Evolutionary conservation across 2,797 vertebrate genomes (phyloP).

Genomic region (Macropus fuliginosus): DNA sequence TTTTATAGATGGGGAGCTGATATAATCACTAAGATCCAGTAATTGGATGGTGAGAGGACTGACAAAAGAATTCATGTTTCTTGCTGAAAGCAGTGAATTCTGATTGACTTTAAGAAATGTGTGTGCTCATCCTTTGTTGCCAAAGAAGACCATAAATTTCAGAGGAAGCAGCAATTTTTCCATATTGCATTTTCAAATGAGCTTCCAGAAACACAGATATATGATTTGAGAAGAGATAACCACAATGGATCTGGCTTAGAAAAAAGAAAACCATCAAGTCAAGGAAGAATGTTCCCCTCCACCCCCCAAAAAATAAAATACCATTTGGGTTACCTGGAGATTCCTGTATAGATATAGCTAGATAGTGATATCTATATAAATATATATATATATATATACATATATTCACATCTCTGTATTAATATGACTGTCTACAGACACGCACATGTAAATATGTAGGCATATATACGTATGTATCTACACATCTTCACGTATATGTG

Average conservation of each 20-base stretch:
- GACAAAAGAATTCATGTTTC: not conserved
- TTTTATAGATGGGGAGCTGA: not conserved
- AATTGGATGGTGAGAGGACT: not conserved
- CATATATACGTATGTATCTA: too few relatives aligned
- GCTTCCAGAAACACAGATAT: not conserved
- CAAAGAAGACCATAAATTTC: not conserved
- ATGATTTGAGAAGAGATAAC: not conserved
- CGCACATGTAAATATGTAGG: too few relatives aligned
- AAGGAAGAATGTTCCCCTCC: not conserved
- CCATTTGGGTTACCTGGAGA: too few relatives aligned
- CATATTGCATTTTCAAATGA: not conserved
- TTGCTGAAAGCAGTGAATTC: not conserved
- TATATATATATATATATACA: too few relatives aligned
- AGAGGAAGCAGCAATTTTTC: not conserved
- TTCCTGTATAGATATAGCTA: too few relatives aligned
- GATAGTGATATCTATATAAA: too few relatives aligned
- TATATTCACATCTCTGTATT: too few relatives aligned
- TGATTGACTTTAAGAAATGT: not conserved
- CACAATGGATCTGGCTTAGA: not conserved
- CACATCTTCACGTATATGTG: not conserved
- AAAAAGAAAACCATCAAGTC: too few relatives aligned
- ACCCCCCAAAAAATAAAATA: not conserved
- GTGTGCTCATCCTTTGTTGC: too few relatives aligned
- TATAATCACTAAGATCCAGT: not conserved
- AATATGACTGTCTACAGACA: too few relatives aligned